Evolutionary conservation across 2,888 invertebrate species (phyloP).

Genomic region (Epinotia nisella): DNA sequence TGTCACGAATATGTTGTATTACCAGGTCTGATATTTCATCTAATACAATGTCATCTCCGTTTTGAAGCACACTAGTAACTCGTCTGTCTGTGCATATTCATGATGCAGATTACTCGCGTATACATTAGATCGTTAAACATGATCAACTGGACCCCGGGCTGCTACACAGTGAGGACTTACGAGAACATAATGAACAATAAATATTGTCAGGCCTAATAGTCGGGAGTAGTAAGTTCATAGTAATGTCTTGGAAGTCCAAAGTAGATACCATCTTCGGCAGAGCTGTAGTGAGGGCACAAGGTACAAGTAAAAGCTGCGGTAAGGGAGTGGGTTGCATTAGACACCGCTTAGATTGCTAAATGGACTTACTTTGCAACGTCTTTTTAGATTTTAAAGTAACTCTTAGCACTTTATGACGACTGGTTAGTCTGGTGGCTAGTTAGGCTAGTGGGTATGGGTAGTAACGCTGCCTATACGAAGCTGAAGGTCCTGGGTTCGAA

Average conservation of each 20-base stretch:
- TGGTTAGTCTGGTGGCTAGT: too few relatives aligned
- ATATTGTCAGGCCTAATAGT: neutral
- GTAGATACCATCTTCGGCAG: too few relatives aligned
- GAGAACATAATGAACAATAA: slow-evolving; percentile 3
- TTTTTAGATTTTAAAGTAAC: too few relatives aligned
- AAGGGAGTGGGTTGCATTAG: too few relatives aligned
- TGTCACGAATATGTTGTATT: neutral
- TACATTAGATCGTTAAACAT: slow-evolving; percentile 13
- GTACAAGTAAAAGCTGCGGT: too few relatives aligned
- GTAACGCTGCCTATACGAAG: too few relatives aligned
- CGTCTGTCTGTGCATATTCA: slow-evolving; percentile 36
- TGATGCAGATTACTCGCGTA: slow-evolving; percentile 17
- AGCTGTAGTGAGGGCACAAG: too few relatives aligned
- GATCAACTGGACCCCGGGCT: slow-evolving; percentile 8
- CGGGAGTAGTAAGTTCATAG: neutral
- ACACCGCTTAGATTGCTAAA: too few relatives aligned
- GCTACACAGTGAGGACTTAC: slow-evolving; percentile 6
- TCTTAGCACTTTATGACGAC: too few relatives aligned
- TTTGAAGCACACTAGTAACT: neutral
- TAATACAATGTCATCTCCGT: slow-evolving; percentile 10
- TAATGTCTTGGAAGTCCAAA: neutral
- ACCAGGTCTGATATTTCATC: neutral
- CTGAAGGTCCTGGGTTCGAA: too few relatives aligned
- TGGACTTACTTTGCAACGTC: too few relatives aligned
- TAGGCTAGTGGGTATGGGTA: too few relatives aligned